Base-by-base conservation (phyloP, 2,113 vertebrate species). In the human (Homo sapiens) region DNA sequence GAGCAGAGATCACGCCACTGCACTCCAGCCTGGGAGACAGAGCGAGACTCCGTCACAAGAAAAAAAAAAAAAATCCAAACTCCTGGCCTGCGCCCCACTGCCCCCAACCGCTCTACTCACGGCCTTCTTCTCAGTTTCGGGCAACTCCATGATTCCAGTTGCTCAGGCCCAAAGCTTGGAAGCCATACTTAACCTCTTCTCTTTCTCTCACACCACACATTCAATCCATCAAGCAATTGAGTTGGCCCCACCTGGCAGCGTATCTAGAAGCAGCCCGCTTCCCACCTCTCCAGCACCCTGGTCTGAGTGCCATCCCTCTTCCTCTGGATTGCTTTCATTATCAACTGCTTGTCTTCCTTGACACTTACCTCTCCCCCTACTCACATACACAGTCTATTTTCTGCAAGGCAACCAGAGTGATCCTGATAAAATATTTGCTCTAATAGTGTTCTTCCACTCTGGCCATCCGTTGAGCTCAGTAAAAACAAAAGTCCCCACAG, bases 341-440 rank as follows among this genome's bases (percentile, higher is more conserved):
- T 20, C 32, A 64, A 16, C 25, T 45, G 18, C 52, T 35, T 52
- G 35, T 75, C 38, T 70, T 84, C 38, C 76, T 80, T 86, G n/a
- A 55, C 13, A 30, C 64, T 13, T 61, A 57, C 38, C 22, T 88
- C 27, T 68, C 79, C 48, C 23, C 14, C 2, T 13, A 48, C 35
- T 40, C 40, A 89, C 59, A 75, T 55, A 75, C 35, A 45, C 25
- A 72, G 22, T 14, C 57, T 61, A 23, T 18, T 61, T 14, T 87
- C 59, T 8, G 0, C 27, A 20, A 0, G 6, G 32, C 6, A 17
- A 35, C 25, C 23, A 48, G 11, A 66, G 12, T 45, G 68, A 52
- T 32, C n/a, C 55, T 68, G 23, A 75, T 72, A 57, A 70, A 61
- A 48, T 50, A 52, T 30, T 43, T 45, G 2, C 64, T 76, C 55